Percentiles rank a stretch among this genome's conserved stretches.
phyloP scores from a whole-genome alignment of 2,888 invertebrate species.

The Alsophila aescularia region DNA sequence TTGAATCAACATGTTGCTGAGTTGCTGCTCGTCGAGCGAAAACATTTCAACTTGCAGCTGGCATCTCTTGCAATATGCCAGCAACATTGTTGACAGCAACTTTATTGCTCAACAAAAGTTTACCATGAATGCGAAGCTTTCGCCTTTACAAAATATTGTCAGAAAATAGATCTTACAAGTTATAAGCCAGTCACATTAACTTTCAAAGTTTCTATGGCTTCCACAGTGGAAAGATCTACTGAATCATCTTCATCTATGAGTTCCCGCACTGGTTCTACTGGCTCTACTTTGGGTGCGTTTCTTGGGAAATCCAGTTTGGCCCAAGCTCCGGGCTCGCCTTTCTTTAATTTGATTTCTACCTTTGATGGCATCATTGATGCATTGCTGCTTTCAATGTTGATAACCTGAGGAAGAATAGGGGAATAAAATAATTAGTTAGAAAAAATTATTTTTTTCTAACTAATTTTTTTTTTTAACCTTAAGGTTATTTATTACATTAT shows the following conservation, averaged over 20 bases:
- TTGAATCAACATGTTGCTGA: too few species aligned
- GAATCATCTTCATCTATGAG: conserved; percentile 81
- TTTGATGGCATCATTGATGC: conserved; percentile 94
- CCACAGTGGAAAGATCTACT: conserved; percentile 90
- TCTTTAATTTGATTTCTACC: conserved; percentile 95
- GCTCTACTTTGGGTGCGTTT: conserved; percentile 50
- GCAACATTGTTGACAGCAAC: too few species aligned
- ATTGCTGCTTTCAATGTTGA: conserved; percentile 88
- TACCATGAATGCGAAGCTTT: too few species aligned
- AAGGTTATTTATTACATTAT: too few species aligned
- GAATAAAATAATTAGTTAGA: not conserved
- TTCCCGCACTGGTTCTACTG: conserved; percentile 39
- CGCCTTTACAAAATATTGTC: not conserved
- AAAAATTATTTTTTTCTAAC: not conserved
- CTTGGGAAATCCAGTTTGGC: conserved; percentile 88
- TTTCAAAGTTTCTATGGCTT: conserved; percentile 71
- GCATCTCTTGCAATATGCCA: too few species aligned
- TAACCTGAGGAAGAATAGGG: conserved; percentile 84
- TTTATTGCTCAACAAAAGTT: too few species aligned
- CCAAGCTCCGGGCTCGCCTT: conserved; percentile 94
- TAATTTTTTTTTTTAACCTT: not conserved
- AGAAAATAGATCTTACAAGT: not conserved
- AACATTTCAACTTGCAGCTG: too few species aligned
- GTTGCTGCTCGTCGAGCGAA: too few species aligned
- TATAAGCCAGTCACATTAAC: conserved; percentile 66